Evolutionary conservation across 1,140 invertebrate species (phyloP), one percentile per base, ranked within the genome.

Genomic region (Lordiphosa collinella): DNA sequence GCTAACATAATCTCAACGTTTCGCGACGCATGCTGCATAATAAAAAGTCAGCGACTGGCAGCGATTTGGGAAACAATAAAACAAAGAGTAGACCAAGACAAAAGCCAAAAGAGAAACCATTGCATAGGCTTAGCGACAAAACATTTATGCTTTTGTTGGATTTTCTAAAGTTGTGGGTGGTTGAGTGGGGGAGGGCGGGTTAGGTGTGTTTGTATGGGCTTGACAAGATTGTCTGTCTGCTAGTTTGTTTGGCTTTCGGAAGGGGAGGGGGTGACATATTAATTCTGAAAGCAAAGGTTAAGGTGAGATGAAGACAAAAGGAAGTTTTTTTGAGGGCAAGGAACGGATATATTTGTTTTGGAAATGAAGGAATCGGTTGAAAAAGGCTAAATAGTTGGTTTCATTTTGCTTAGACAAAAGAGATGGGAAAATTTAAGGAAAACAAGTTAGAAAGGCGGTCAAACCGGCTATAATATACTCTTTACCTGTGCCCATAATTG

Each of bases 11-110:
- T 67, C 62, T 47, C 54, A 48, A 67, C 63, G 49, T 47, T 55
- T 59, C 65, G 64, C 64, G 64, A 68, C 65, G 57, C 58, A 68
- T 68, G 65, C 63, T 68, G 63, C 63, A 67, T 67, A 67, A 66
- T 67, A 67, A 57, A 57, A 68, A 68, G 55, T 60, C 65, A 59
- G 48, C 60, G 59, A 55, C 62, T 64, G 60, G 59, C 60, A 65
- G 59, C 64, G 55, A 68, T 68, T 68, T 68, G 54, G 60, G 40
- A 60, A 59, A 68, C 63, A 68, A 68, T 68, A 68, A 68, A 68
- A 67, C 63, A 68, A 52, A 44, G 65, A 68, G 64, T 68, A 59
- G 47, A 41, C 64, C 34, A 44, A 65, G 62, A 56, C 61, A 65
- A 65, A 48, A 41, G 61, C 48, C 57, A 40, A 62, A 57, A 61